A percentile compares a stretch with the other conserved stretches of the same genome.
Evolutionary conservation across 2,888 invertebrate species (phyloP).

Genomic region (Zhuqinia jingwanae): DNA sequence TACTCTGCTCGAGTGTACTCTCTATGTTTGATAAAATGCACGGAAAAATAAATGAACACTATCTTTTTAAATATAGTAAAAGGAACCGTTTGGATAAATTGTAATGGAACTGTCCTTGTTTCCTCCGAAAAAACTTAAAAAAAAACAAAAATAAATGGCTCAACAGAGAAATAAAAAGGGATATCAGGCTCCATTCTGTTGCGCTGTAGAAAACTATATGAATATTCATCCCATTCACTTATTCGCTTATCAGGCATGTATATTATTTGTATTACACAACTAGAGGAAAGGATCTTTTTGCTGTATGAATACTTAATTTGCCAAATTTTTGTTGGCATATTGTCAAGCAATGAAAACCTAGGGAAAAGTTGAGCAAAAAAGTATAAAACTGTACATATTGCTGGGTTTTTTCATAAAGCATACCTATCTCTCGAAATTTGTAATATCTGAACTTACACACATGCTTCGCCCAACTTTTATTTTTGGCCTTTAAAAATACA

Average conservation of each 20-base stretch:
- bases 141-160: slow-evolving; percentile 3
- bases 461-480: neutral
- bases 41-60: too few relatives aligned
- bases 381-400: neutral
- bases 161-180: slow-evolving; percentile 6
- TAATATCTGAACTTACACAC: neutral
- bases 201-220: neutral
- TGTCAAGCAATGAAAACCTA: slow-evolving; percentile 49
- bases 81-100: too few relatives aligned
- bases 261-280: too few relatives aligned
- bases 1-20: too few relatives aligned
- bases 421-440: too few relatives aligned
- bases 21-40: too few relatives aligned
- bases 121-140: neutral
- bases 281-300: neutral
- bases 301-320: slow-evolving; percentile 62
- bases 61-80: too few relatives aligned
- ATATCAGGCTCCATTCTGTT: too few relatives aligned
- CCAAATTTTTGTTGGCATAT: slow-evolving; percentile 66
- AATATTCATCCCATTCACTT: slow-evolving; percentile 7
- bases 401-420: too few relatives aligned
- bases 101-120: too few relatives aligned
- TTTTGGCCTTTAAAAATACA: neutral
- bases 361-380: neutral
- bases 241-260: too few relatives aligned